Base-by-base conservation (phyloP, 2,797 vertebrate genomes). In the Myiothlypis chrysogaster region DNA sequence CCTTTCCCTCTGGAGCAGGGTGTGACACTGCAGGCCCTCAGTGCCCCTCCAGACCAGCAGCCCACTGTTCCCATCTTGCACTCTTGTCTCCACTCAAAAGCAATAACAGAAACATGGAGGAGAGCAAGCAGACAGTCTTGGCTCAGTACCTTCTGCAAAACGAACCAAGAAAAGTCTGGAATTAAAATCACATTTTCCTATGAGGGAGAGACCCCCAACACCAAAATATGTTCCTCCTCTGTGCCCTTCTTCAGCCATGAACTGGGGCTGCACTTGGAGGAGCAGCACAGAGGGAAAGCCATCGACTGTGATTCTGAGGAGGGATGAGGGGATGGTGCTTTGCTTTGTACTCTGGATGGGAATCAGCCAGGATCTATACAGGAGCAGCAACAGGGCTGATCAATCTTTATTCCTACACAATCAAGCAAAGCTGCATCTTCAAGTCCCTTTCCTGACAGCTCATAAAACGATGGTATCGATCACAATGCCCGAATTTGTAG, bases 331-430 rank as follows among this genome's bases (percentile, higher is more conserved):
- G 28, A 30, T 8, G 57, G 80, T 6, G 50, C 60, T 56, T 2
- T n/a, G 82, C 37, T 75, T 24, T 44, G 39, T 52, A 28, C 16
- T 28, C 16, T 44, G 57, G 12, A 12, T 28, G 89, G 46, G 92
- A 91, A 81, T 89, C 89, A 82, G 53, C 53, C 0, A 5, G 71
- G 88, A 95, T 95, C 94, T 47, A 86, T 76, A 87, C 15, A 21
- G 61, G 21, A 90, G 50, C 32, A 94, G 49, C 57, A 53, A 56
- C 1, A 2, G 64, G 43, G 19, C 85, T 80, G 83, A 97, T 97
- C 97, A 95, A 96, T 97, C 96, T 97, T 96, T 94, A 96, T 95
- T 95, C 90, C 65, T 30, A 65, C 84, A 95, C 93, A 91, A 90
- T 96, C 95, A 95, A 93, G 75, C 87, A 87, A 92, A 82, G 82